A percentile compares a stretch with the other conserved stretches of the same genome.
Evolutionary conservation across 1,140 invertebrate genomes (phyloP).

Genomic region (Formica selysi): DNA sequence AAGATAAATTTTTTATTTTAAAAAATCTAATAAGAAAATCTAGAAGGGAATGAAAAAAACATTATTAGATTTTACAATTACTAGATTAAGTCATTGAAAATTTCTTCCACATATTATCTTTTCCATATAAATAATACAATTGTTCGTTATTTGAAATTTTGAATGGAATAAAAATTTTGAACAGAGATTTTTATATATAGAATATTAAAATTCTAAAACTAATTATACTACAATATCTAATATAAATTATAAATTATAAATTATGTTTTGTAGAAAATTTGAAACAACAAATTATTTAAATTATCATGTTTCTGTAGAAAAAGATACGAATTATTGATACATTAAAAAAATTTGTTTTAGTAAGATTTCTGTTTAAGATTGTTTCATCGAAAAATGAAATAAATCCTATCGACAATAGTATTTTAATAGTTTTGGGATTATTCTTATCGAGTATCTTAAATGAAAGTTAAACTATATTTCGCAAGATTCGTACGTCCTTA

Average conservation of each 20-base stretch:
- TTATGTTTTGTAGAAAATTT: too few species aligned
- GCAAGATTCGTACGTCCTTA: not conserved
- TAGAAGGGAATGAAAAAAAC: too few species aligned
- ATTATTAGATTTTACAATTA: too few species aligned
- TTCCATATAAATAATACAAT: not conserved
- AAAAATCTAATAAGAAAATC: too few species aligned
- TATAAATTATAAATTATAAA: too few species aligned
- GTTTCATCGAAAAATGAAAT: not conserved
- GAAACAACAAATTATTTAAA: not conserved
- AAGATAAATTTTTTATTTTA: not conserved
- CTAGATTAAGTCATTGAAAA: not conserved
- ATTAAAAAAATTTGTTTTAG: not conserved
- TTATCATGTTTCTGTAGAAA: not conserved
- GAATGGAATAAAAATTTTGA: not conserved
- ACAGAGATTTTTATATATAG: not conserved
- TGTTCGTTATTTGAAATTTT: not conserved
- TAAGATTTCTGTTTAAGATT: not conserved
- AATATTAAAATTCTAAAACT: not conserved
- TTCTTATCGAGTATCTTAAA: slow-evolving; percentile 15
- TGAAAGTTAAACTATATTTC: not conserved
- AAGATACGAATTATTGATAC: not conserved
- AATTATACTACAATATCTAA: slow-evolving; percentile 1
- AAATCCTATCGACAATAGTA: not conserved
- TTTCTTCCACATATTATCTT: not conserved
- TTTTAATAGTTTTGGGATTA: not conserved